Conservation (phyloP, 92 coral and sea anemone genomes). For the Hydrozoanthus gracilis region DNA sequence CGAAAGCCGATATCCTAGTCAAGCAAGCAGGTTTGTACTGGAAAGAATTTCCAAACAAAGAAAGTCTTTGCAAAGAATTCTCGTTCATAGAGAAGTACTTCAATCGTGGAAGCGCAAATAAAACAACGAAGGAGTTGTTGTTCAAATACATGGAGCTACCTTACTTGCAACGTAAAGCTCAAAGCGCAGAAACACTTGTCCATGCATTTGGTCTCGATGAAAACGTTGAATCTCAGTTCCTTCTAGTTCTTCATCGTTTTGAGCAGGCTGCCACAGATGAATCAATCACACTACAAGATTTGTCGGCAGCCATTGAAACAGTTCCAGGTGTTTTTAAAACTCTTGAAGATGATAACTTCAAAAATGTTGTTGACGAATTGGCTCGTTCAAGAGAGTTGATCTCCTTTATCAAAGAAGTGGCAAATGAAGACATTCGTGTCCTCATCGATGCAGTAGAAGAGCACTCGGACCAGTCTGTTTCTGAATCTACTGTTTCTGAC, state of each 20-base stretch:
- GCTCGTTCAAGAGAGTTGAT: slow-evolving; percentile 75
- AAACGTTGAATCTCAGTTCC: background rate
- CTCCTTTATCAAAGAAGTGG: slow-evolving; percentile 75
- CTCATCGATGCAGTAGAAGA: slow-evolving; percentile 97
- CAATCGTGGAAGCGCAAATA: slow-evolving; percentile 1
- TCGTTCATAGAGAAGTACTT: slow-evolving; percentile 44
- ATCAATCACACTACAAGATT: slow-evolving; percentile 14
- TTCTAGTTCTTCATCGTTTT: slow-evolving; percentile 3
- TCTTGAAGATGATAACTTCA: slow-evolving; percentile 61
- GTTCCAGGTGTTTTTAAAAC: slow-evolving; percentile 52
- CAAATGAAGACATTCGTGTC: slow-evolving; percentile 89
- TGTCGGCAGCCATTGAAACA: slow-evolving; percentile 22
- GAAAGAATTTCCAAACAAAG: slow-evolving; percentile 28
- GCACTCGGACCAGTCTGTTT: slow-evolving; percentile 94
- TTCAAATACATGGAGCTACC: slow-evolving; percentile 59
- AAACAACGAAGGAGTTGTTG: slow-evolving; percentile 43
- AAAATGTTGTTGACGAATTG: slow-evolving; percentile 66
- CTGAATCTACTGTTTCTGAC: slow-evolving; percentile 90
- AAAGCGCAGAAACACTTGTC: slow-evolving; percentile 54
- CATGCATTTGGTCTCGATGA: slow-evolving; percentile 59
- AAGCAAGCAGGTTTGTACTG: slow-evolving; percentile 3
- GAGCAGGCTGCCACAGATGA: background rate
- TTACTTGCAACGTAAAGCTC: slow-evolving; percentile 52
- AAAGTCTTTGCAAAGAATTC: slow-evolving; percentile 68
- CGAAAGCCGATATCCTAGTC: background rate